Conservation (phyloP, 2,113 vertebrate species). For the Dicentrarchus labrax region DNA sequence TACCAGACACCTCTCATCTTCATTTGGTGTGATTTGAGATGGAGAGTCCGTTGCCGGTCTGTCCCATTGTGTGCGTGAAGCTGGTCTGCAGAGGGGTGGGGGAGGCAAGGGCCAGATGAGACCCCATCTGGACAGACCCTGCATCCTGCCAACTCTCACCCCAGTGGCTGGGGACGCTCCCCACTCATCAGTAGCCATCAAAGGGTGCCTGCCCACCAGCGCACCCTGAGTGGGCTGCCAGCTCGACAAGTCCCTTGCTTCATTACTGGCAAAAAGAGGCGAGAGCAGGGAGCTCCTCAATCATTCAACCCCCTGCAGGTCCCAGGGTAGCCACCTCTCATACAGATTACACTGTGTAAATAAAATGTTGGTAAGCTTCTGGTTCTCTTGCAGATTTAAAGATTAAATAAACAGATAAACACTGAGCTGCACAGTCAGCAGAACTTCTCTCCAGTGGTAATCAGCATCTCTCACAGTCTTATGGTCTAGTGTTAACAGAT, state of each 20-base stretch:
- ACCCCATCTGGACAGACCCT: constrained; percentile 80
- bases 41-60: constrained; percentile 39
- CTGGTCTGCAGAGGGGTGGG: constrained; percentile 22
- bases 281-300: constrained; percentile 61
- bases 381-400: background rate
- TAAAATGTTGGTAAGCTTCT: background rate
- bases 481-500: background rate
- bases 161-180: constrained; percentile 61
- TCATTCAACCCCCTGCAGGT: constrained; percentile 58
- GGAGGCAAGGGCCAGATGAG: constrained; percentile 67
- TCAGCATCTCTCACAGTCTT: background rate
- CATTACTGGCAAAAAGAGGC: constrained; percentile 68
- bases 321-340: constrained; percentile 2
- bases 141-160: constrained; percentile 76
- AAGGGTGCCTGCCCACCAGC: constrained; percentile 71
- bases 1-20: constrained; percentile 58
- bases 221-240: constrained; percentile 65
- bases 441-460: background rate
- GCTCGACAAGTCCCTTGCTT: constrained; percentile 58
- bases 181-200: constrained; percentile 76
- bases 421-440: background rate
- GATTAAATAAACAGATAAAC: background rate
- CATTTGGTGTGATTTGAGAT: constrained; percentile 67
- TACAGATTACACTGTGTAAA: constrained; percentile 18
- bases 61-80: constrained; percentile 48